Evolutionary conservation across 1,140 invertebrate species (phyloP), one percentile per base, ranked within the genome.

Genomic region (Megalonaias nervosa): DNA sequence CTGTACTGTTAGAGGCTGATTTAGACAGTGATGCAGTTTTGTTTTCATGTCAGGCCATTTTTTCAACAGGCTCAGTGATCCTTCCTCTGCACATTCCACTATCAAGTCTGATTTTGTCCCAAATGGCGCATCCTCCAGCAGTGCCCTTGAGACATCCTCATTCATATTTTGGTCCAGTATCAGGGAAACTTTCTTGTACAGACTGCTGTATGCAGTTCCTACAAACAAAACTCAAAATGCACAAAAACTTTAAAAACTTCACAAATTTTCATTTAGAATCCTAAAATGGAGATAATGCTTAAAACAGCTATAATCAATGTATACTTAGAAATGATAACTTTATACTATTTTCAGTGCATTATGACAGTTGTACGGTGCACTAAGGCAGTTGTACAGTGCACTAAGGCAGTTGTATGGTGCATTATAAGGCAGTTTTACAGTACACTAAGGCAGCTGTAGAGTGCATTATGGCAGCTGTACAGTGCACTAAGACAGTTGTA

Each of bases 1-100:
- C 74, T 82, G 77, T 23, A 71, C 58, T 19, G 86, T 83, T 4
- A 89, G 77, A 16, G 89, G 84, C 75, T 89, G 86, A 68, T 90
- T 90, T 19, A 89, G 81, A 80, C 85, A 87, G 23, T 87, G 77
- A 55, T 85, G 80, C 2, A 89, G 77, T 67, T 90, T 90, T 31
- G 74, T 75, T 75, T 88, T 90, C 86, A 90, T 88, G 21, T 90
- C 88, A 48, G 89, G 88, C 88, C 88, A 90, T 73, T 86, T 87
- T 64, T 85, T 87, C 67, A 90, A 73, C 55, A 90, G 64, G 73
- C 85, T 87, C 1, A 89, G 66, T 48, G 84, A 75, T 59, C 88
- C 82, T 83, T 89, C 86, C 60, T 87, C 86, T 26, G 86, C 86
- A 76, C 79, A 76, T 79, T 85, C 79, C 66, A 90, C 84, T 26